These are phyloP conservation scores for Stratiomys singularior DNA, from an alignment of 2,888 invertebrate genomes.

Conservation along the genomic window DNA sequence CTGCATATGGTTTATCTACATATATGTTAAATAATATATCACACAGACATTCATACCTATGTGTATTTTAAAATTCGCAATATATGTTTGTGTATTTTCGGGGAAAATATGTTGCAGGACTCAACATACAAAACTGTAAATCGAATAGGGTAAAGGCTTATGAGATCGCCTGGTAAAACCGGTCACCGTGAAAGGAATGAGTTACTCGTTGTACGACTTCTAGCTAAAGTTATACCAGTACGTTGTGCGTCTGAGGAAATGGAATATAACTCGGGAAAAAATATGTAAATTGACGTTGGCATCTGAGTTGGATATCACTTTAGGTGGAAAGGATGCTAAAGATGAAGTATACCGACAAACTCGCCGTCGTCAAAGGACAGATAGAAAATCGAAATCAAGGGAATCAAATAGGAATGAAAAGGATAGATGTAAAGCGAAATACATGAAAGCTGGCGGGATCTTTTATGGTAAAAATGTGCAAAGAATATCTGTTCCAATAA, in stretches of 20 bases:
- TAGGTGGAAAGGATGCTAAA: neutral
- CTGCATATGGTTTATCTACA: slow-evolving; percentile 29
- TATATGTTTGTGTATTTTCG: neutral
- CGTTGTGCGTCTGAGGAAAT: neutral
- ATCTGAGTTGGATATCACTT: slow-evolving; percentile 27
- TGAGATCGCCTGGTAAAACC: no score
- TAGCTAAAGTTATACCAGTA: neutral
- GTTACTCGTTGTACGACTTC: neutral
- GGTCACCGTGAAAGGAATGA: neutral
- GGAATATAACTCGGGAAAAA: neutral
- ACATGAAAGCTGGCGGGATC: no score
- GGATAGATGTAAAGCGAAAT: no score
- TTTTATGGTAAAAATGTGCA: slow-evolving; percentile 46
- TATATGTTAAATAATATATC: no score
- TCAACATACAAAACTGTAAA: neutral
- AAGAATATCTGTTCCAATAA: slow-evolving; percentile 51
- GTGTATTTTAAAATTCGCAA: slow-evolving; percentile 16
- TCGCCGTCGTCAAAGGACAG: no score
- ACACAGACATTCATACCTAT: no score
- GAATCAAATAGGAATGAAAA: no score
- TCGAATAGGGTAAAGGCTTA: neutral
- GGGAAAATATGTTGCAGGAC: neutral
- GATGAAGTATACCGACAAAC: no score
- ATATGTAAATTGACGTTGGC: slow-evolving; percentile 43
- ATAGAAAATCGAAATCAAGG: neutral